These are phyloP conservation scores for Macquaria australasica DNA, from an alignment of 2,113 vertebrate genomes.

Conservation along the genomic window DNA sequence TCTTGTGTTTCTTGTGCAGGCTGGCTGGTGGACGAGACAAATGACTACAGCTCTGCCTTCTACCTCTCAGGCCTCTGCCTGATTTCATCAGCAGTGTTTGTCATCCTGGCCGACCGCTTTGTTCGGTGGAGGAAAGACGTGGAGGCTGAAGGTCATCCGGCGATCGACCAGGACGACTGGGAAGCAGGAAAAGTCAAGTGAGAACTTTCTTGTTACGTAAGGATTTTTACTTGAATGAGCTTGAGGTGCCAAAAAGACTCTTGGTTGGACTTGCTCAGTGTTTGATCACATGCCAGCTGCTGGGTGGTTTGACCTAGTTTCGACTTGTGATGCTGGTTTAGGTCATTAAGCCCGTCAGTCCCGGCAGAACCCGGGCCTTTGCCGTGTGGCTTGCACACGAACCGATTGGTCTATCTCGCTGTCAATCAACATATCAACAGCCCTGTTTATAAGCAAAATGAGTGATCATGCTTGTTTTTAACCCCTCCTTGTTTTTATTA, in stretches of 20 bases:
- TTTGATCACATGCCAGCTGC: background rate
- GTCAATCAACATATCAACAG: background rate
- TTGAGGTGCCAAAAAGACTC: background rate
- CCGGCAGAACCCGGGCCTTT: background rate
- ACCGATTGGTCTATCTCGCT: background rate
- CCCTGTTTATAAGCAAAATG: background rate
- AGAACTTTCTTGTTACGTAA: background rate
- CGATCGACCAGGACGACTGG: background rate
- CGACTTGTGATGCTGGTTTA: too few species aligned
- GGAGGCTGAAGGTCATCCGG: background rate
- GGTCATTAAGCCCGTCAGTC: background rate
- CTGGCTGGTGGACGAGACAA: conserved; percentile 74
- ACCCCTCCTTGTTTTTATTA: background rate
- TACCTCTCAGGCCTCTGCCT: conserved; percentile 77
- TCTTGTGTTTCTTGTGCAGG: conserved; percentile 58
- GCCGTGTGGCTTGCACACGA: background rate
- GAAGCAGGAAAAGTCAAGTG: background rate
- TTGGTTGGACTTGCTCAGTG: background rate
- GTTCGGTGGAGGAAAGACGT: conserved; percentile 56
- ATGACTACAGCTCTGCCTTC: conserved; percentile 69
- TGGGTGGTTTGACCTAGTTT: background rate
- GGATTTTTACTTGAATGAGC: background rate
- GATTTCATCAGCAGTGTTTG: conserved; percentile 61
- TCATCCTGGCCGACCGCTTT: conserved; percentile 69
- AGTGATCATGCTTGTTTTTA: background rate